Conservation (phyloP, 2,113 vertebrate species). For the Heterotis niloticus region DNA sequence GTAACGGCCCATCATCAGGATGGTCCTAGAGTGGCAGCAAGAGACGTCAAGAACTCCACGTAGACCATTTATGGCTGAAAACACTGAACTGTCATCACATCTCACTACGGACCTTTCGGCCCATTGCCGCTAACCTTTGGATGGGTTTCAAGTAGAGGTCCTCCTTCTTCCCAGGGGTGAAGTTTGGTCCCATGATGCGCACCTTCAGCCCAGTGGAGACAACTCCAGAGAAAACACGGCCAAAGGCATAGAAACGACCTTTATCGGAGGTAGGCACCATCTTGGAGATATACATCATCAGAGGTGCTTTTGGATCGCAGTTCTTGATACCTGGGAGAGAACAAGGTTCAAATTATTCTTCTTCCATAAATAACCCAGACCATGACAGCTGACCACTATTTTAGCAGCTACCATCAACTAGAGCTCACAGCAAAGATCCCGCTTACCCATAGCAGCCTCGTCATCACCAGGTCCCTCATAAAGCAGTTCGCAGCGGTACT, state of each 20-base stretch:
- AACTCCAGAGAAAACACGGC: constrained; percentile 88
- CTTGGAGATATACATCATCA: constrained; percentile 98
- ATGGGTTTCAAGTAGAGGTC: constrained; percentile 92
- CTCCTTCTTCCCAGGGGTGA: constrained; percentile 89
- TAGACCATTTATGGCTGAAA: background rate
- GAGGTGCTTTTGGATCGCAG: constrained; percentile 86
- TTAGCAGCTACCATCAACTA: background rate
- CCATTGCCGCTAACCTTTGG: constrained; percentile 74
- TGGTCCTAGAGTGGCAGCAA: constrained; percentile 68
- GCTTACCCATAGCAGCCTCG: constrained; percentile 86
- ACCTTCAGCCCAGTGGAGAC: constrained; percentile 89
- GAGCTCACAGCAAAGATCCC: background rate
- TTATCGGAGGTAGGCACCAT: constrained; percentile 95
- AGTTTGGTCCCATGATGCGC: constrained; percentile 96
- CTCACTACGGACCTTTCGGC: background rate
- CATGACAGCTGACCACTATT: background rate
- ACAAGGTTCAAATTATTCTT: background rate
- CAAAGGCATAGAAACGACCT: constrained; percentile 95
- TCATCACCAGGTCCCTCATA: constrained; percentile 91
- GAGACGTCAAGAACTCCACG: background rate
- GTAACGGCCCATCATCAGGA: constrained; percentile 96
- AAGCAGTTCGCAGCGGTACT: constrained; percentile 89
- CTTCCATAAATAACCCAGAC: background rate
- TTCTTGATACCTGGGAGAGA: constrained; percentile 79
- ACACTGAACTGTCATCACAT: background rate